Conservation (phyloP, 2,113 vertebrate species). For the Sphyrna mokarran region DNA sequence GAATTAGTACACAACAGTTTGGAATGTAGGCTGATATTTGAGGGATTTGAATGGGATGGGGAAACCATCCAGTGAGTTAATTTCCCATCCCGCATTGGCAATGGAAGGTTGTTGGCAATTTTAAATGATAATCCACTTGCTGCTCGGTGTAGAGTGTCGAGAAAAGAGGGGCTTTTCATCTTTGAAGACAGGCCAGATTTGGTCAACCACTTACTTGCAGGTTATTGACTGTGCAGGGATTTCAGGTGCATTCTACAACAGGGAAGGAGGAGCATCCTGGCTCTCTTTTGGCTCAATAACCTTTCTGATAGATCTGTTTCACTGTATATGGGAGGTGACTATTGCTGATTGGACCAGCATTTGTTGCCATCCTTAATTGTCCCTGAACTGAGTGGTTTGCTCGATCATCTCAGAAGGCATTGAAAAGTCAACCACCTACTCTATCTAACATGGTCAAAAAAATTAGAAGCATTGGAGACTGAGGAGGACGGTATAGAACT, state of each 20-base stretch:
- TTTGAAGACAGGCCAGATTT: neutral
- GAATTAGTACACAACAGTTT: neutral
- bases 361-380: too few species aligned
- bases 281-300: neutral
- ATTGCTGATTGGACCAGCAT: too few species aligned
- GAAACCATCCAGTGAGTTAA: neutral
- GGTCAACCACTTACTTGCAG: neutral
- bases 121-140: neutral
- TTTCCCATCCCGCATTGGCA: neutral
- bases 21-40: neutral
- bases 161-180: neutral
- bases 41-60: neutral
- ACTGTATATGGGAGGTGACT: too few species aligned
- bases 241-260: neutral
- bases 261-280: neutral
- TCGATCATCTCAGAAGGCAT: too few species aligned
- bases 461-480: too few species aligned
- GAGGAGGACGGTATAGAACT: too few species aligned
- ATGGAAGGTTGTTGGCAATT: neutral
- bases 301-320: neutral
- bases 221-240: neutral
- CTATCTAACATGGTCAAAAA: too few species aligned
- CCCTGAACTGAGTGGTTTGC: too few species aligned
- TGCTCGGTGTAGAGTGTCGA: neutral
- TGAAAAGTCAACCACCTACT: neutral